A percentile compares a stretch with the other conserved stretches of the same genome.
phyloP scores from a whole-genome alignment of 2,113 vertebrate genomes.

The Brevimyrus niger region DNA sequence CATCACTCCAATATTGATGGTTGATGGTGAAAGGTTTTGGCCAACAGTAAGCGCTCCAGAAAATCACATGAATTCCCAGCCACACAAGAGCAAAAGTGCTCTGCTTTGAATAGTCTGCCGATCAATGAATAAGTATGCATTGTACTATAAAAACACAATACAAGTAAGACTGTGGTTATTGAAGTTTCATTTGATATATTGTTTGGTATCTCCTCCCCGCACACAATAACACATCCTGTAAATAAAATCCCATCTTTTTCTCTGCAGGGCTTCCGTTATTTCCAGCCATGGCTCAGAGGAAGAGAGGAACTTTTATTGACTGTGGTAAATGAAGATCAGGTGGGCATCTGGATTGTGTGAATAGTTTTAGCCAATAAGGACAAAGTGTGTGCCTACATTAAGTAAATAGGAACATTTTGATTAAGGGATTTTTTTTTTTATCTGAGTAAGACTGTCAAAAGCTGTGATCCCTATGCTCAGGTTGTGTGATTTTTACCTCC shows the following conservation, averaged over 20 bases:
- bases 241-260: neutral
- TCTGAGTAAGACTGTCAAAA: neutral
- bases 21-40: neutral
- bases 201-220: neutral
- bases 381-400: neutral
- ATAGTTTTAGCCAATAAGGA: neutral
- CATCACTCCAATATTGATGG: neutral
- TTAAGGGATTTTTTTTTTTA: neutral
- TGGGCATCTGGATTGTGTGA: conserved; percentile 31
- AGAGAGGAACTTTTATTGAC: conserved; percentile 69
- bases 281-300: conserved; percentile 69
- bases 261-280: conserved; percentile 65
- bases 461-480: neutral
- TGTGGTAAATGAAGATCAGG: conserved; percentile 65
- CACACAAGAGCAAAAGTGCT: neutral
- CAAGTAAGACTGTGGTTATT: neutral
- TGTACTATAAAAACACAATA: neutral
- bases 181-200: neutral
- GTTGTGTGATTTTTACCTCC: neutral
- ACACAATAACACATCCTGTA: neutral
- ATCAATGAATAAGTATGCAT: neutral
- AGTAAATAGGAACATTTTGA: neutral
- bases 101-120: neutral
- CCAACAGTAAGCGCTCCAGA: neutral
- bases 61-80: neutral